Percentiles rank a stretch among this genome's conserved stretches.
Conservation (phyloP, 2,113 vertebrate genomes). For the Nothobranchius kuhntae region DNA sequence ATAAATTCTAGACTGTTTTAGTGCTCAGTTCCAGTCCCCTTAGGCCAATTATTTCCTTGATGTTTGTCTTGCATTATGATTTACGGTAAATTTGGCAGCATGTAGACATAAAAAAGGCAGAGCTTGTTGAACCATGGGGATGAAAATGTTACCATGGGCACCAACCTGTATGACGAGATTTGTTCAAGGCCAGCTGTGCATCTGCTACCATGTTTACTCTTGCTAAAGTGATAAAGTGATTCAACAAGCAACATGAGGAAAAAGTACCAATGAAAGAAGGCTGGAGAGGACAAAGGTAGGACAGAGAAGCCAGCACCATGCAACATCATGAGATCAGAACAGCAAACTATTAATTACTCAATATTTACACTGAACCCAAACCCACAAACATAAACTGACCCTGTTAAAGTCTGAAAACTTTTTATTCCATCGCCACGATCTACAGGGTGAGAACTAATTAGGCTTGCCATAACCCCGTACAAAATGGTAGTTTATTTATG, state of each 20-base stretch:
- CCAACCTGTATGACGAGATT: not conserved
- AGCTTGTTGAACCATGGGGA: not conserved
- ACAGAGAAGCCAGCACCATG: too few species aligned
- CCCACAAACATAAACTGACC: not conserved
- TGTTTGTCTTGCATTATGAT: too few species aligned
- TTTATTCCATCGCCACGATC: slow-evolving; percentile 10
- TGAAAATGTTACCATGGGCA: not conserved
- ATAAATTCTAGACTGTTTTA: too few species aligned
- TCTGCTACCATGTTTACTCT: not conserved
- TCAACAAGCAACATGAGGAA: not conserved
- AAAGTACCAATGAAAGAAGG: too few species aligned
- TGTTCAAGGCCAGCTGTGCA: not conserved
- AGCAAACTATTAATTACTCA: too few species aligned
- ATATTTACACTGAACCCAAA: not conserved
- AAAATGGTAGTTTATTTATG: slow-evolving; percentile 7
- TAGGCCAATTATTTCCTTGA: too few species aligned
- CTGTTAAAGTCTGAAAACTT: not conserved
- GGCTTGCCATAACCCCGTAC: slow-evolving; percentile 12
- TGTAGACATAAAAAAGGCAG: too few species aligned
- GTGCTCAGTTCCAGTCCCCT: too few species aligned
- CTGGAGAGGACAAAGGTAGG: too few species aligned
- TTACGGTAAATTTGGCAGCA: too few species aligned
- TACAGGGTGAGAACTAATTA: slow-evolving; percentile 38
- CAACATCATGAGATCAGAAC: too few species aligned
- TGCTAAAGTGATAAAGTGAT: not conserved